Base-by-base conservation (phyloP, 2,888 invertebrate genomes). In the Cephus pulcher region DNA sequence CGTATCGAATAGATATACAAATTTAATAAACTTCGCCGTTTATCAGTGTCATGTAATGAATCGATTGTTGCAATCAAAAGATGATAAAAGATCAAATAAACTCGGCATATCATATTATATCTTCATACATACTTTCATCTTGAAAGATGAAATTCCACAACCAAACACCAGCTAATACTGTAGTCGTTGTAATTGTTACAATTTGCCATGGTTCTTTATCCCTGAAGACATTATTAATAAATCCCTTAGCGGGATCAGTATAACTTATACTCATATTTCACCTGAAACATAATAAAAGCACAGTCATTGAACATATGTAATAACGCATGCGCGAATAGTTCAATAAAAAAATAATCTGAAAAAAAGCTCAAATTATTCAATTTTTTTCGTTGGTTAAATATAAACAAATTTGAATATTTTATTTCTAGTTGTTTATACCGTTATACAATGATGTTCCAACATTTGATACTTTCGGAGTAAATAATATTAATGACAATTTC, bases 141-240 rank as follows among this genome's bases (percentile, higher is more conserved):
- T 95, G 94, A 91, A 94, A 94, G 79, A 96, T 90, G 79, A 96
- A 94, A 84, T 95, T 95, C 92, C 95, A 96, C 2, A 96, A 89
- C 96, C 96, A 97, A 15, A 96, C 94, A 12, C 95, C 87, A 0
- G 95, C 93, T 1, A 97, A 92, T 2, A 97, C 95, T 0, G 95
- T 94, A 1, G 95, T 94, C 12, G 96, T 95, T 2, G 97, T 97
- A 84, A 96, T 94, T 0, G 96, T 93, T 1, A 95, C 95, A 80
- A 97, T 95, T 92, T 97, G 95, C 97, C 96, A 97, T 87, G 97
- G 96, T 91, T 97, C 96, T 88, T 94, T 94, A 79, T 94, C 94
- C 73, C 92, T 93, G 85, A 96, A 95, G 68, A 94, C 86, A 80
- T 92, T 90, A 90, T 95, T 95, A 37, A 96, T 88, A 69, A 93